Conservation (phyloP, 2,888 invertebrate species). For the Andricus quercusramuli region DNA sequence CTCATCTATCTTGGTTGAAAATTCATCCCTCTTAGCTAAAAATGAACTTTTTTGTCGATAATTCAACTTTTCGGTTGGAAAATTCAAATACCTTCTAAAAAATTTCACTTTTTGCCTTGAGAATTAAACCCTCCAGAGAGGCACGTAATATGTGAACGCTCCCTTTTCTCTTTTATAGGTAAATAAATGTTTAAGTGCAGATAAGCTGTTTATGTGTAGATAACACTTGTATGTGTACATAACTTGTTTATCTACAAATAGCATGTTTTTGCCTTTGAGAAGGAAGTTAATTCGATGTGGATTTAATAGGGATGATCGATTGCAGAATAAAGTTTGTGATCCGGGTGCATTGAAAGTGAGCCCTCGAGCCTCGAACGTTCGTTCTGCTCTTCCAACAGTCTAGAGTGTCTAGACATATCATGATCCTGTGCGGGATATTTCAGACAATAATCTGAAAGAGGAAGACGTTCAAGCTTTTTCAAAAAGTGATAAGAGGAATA, state of each 20-base stretch:
- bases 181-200: not conserved
- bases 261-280: not conserved
- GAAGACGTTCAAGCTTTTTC: not conserved
- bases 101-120: no score
- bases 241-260: not conserved
- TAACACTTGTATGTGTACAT: not conserved
- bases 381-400: not conserved
- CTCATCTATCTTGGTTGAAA: no score
- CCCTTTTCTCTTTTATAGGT: no score
- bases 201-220: not conserved
- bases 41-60: no score
- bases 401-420: constrained; percentile 4
- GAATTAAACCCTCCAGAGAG: no score
- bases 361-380: not conserved
- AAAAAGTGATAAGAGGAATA: not conserved
- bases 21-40: no score
- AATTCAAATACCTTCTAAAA: no score
- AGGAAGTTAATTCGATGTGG: constrained; percentile 2
- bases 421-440: not conserved
- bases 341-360: constrained; percentile 12
- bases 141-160: no score
- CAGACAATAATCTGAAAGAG: not conserved
- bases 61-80: no score
- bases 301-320: constrained; percentile 32
- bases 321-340: constrained; percentile 14